Evolutionary conservation across 2,797 vertebrate species (phyloP).

Genomic region (Syndactyla subalaris): DNA sequence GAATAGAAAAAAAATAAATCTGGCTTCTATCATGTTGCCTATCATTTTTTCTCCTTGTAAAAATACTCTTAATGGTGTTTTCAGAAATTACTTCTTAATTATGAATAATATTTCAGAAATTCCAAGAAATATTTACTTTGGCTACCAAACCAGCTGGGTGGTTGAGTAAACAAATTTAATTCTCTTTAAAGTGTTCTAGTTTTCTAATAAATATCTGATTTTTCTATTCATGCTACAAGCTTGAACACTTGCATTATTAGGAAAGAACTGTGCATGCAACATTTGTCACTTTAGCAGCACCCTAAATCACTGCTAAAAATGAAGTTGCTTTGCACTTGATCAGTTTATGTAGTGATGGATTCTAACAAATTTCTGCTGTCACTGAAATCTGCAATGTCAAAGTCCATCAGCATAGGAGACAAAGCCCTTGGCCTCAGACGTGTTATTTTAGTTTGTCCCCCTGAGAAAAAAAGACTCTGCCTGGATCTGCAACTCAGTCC

Average conservation of each 20-base stretch:
- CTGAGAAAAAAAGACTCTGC: neutral
- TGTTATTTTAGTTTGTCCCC: neutral
- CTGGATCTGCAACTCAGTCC: neutral
- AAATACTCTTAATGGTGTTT: neutral
- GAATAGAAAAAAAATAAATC: neutral
- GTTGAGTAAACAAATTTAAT: neutral
- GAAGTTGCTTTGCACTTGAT: neutral
- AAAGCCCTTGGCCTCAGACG: neutral
- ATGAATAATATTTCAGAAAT: neutral
- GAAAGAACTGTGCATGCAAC: neutral
- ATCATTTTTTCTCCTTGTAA: neutral
- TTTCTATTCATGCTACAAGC: neutral
- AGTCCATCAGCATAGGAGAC: neutral
- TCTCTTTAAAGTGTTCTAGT: neutral
- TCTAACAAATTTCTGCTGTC: neutral
- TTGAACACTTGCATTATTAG: neutral
- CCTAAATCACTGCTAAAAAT: neutral
- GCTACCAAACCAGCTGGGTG: neutral
- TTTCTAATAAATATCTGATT: neutral
- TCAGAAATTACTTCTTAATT: neutral
- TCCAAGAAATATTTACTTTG: neutral
- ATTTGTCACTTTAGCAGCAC: neutral
- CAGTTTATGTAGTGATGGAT: neutral
- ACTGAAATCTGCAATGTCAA: neutral
- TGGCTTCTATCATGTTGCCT: neutral